Evolutionary conservation across 2,797 vertebrate genomes (phyloP), one percentile per base, ranked within the genome.

Genomic region (Numenius phaeopus): DNA sequence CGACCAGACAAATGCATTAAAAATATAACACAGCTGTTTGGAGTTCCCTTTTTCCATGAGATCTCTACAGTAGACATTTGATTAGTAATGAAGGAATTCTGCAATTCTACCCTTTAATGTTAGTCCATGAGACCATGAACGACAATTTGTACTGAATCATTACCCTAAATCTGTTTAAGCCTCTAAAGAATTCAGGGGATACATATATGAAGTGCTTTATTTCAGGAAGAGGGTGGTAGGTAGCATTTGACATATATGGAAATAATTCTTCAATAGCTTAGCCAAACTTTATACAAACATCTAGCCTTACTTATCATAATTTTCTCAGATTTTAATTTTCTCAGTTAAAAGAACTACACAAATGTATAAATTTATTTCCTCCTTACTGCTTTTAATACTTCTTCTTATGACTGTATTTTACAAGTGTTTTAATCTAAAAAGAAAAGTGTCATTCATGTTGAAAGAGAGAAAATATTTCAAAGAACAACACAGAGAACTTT

Each of bases 1-100:
- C 9, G 2, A 90, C 83, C 91, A 95, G 93, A 93, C 81, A 94
- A 96, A 89, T 67, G 84, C 71, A 87, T 91, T 85, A 94, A 96
- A 95, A 96, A 97, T 83, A 47, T 46, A 96, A 67, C 86, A 64
- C 94, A 97, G 93, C 94, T 94, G 87, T 92, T 96, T 49, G 57
- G 72, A 89, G 44, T 61, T 94, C 44, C 57, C 46, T 91, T 87
- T 92, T 71, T 92, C 65, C 29, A 20, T 24, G 64, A 73, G 65
- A 84, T 42, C 57, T 87, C 94, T 91, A 42, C 30, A 67, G 52
- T 30, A 75, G 78, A 91, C 19, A 61, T 85, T 87, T 83, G 34
- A 21, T 75, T 65, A 61, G 16, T 27, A 85, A 83, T 87, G 40
- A 94, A 85, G 37, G 32, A 89, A 94, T 91, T 87, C 23, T 94